These are phyloP conservation scores for Gadopsis marmoratus DNA, from an alignment of 2,797 vertebrate genomes.

Conservation along the genomic window DNA sequence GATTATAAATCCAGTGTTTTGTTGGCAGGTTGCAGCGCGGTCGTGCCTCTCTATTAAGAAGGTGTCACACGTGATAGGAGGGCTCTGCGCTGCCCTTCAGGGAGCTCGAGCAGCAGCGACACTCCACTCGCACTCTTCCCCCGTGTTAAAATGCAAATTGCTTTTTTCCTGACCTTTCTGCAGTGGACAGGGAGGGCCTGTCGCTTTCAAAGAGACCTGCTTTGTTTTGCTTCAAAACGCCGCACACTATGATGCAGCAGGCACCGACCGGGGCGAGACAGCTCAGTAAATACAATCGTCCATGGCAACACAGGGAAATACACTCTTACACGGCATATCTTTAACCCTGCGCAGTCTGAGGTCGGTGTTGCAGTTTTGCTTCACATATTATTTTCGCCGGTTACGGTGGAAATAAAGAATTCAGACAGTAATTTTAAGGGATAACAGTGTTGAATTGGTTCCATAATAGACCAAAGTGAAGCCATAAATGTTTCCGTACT, in stretches of 20 bases:
- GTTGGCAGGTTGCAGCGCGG: constrained; percentile 19
- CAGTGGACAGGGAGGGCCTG: constrained; percentile 48
- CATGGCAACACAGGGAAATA: constrained; percentile 31
- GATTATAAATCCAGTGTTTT: constrained; percentile 35
- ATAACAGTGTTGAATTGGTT: background rate
- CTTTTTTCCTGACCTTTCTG: constrained; percentile 71
- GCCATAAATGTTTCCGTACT: background rate
- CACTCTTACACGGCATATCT: background rate
- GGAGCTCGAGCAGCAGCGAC: constrained; percentile 48
- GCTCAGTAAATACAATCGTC: constrained; percentile 46
- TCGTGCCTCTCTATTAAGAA: constrained; percentile 62
- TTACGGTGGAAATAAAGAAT: background rate
- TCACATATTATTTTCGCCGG: background rate
- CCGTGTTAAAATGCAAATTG: constrained; percentile 76
- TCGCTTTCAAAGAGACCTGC: constrained; percentile 72
- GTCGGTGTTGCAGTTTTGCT: background rate
- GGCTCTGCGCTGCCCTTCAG: constrained; percentile 60
- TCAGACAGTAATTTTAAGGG: background rate
- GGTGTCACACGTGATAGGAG: constrained; percentile 63
- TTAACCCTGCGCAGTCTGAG: constrained; percentile 18
- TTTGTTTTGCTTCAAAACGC: constrained; percentile 53
- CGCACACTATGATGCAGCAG: constrained; percentile 37
- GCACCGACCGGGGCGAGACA: constrained; percentile 29
- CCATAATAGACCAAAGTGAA: background rate
- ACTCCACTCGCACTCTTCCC: constrained; percentile 49